A percentile compares a stretch with the other conserved stretches of the same genome.
Evolutionary conservation across 2,797 vertebrate genomes (phyloP).

Genomic region (Margarornis squamiger): DNA sequence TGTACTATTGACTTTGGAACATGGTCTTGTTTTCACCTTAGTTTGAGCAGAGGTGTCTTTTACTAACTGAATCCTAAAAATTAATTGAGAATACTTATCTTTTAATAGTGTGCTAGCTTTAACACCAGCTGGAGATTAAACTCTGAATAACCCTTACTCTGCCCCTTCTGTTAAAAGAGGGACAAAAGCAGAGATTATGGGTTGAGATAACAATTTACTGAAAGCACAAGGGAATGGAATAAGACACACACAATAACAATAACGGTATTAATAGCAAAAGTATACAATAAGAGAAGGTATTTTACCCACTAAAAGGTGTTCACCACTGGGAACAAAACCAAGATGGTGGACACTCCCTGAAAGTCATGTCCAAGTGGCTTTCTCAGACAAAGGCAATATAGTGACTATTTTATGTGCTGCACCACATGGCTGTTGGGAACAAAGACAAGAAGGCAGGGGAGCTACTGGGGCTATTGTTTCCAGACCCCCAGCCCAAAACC

Average conservation of each 20-base stretch:
- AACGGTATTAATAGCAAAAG: background rate
- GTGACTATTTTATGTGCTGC: accelerated
- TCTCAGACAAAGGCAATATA: background rate
- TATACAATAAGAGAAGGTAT: background rate
- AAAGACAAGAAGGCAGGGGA: background rate
- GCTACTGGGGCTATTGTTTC: background rate
- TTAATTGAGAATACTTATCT: background rate
- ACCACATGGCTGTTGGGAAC: accelerated
- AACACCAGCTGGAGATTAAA: background rate
- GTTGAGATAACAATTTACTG: background rate
- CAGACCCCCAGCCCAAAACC: background rate
- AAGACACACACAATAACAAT: background rate
- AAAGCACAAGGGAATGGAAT: background rate
- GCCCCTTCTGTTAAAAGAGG: accelerated
- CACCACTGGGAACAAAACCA: background rate
- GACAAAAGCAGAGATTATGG: background rate
- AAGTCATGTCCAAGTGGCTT: background rate
- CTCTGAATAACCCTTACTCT: background rate
- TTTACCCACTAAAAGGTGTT: background rate
- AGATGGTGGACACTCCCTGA: background rate
- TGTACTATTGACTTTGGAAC: too few relatives aligned
- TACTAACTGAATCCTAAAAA: too few relatives aligned
- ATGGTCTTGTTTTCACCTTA: too few relatives aligned
- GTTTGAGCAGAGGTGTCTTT: too few relatives aligned
- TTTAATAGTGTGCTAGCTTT: background rate